Evolutionary conservation across 2,888 invertebrate genomes (phyloP), one percentile per base, ranked within the genome.

Genomic region (Nudaria mundana): DNA sequence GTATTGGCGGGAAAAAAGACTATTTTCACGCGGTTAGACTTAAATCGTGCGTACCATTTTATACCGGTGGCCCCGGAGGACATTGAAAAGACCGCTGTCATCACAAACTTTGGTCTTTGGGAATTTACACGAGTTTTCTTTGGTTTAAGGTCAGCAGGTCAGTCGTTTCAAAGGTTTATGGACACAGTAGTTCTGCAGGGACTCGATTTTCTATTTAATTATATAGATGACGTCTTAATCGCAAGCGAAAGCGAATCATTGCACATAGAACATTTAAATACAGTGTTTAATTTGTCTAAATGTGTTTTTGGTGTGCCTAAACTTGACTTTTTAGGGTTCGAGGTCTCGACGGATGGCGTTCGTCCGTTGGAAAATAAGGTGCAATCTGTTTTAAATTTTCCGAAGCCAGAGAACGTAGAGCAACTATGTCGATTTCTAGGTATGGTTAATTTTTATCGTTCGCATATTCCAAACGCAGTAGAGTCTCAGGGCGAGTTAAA

Each of bases 51-150:
- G 1, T 36, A 40, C 12, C 35, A 36, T 31, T 15, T 11, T 12
- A 25, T 37, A 3, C 4, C 3, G 1, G 24, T 37, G 0, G 12
- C 24, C 1, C 30, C 24, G 8, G 32, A 44, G 7, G 36, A 44
- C 7, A 10, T 44, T 1, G 20, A 37, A 7, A 44, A 44, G 14
- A 44, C 44, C 3, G 44, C 37, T 2, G 25, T 44, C 1, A 44
- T 37, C 1, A 44, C 37, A 3, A 33, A 38, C 0, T 38, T 38
- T 6, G 32, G 40, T 1, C 15, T 40, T 1, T 35, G 2, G 5
- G 37, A 45, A 26, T 41, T 45, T 13, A 12, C 40, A 0, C 7
- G 37, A 3, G 30, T 40, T 22, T 15, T 18, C 0, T 44, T 44
- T 6, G 40, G 44, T 5, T 10, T 40, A 7, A 11, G 37, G 37